phyloP scores from a whole-genome alignment of 2,797 vertebrate species.

The Synaphobranchus kaupii region DNA sequence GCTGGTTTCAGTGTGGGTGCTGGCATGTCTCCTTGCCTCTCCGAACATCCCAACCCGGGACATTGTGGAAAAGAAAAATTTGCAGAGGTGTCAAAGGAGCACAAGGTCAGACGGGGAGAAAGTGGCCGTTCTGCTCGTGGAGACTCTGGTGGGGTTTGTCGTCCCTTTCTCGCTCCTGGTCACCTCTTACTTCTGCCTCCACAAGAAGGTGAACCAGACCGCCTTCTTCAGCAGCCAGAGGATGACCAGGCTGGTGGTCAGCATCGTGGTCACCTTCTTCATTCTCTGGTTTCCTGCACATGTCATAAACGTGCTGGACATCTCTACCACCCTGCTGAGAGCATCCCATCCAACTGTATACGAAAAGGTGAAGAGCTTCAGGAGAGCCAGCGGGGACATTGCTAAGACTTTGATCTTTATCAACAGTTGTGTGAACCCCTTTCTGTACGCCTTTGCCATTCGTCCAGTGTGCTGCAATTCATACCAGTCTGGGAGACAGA shows the following conservation, averaged over 20 bases:
- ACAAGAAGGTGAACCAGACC: constrained; percentile 42
- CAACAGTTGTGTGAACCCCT: constrained; percentile 52
- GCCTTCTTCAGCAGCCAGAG: constrained; percentile 31
- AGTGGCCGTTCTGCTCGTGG: constrained; percentile 20
- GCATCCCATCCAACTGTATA: neutral
- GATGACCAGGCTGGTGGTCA: constrained; percentile 45
- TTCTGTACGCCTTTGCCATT: constrained; percentile 51
- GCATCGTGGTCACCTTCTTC: constrained; percentile 34
- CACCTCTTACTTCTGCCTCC: constrained; percentile 31
- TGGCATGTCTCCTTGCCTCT: constrained; percentile 29
- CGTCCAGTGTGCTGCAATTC: neutral
- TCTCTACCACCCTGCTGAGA: neutral
- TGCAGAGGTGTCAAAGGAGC: constrained; percentile 22
- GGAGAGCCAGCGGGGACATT: neutral
- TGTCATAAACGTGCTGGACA: constrained; percentile 40
- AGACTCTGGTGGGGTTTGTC: constrained; percentile 40
- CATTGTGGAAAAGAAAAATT: neutral
- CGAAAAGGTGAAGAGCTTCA: neutral
- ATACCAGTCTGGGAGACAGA: neutral
- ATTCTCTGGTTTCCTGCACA: constrained; percentile 44
- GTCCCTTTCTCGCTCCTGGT: constrained; percentile 38
- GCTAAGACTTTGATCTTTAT: constrained; percentile 34
- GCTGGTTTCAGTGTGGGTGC: constrained; percentile 36
- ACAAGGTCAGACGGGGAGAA: constrained; percentile 13
- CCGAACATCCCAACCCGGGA: constrained; percentile 25